Conservation (phyloP, 2,113 vertebrate genomes). For the Anolis carolinensis region DNA sequence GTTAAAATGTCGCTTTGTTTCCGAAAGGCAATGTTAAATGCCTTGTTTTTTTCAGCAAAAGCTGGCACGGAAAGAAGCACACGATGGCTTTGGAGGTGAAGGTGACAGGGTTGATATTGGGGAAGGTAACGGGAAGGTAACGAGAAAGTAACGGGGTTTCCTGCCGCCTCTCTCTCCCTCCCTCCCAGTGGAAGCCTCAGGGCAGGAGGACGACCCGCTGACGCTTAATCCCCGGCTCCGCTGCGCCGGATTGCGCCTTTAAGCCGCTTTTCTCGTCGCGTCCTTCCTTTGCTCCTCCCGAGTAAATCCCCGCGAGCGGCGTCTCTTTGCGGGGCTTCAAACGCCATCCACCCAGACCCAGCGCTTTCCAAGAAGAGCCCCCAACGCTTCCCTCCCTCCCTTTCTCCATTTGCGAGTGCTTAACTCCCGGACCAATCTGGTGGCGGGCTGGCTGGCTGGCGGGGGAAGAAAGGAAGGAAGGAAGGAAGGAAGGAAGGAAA, state of each 20-base stretch:
- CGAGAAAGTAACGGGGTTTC: no score
- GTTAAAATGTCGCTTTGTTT: no score
- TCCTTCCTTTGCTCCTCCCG: background rate
- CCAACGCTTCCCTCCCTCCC: background rate
- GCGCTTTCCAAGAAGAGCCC: background rate
- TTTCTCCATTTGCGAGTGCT: conserved; percentile 1
- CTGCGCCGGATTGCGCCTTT: background rate
- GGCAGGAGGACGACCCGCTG: background rate
- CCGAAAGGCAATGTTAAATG: no score
- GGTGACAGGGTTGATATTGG: no score
- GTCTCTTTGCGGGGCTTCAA: background rate
- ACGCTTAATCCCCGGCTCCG: background rate
- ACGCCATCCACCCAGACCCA: conserved; percentile 27
- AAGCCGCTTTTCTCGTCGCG: background rate
- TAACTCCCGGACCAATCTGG: conserved; percentile 7
- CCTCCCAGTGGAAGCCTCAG: no score
- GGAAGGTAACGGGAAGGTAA: no score
- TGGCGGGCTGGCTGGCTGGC: background rate
- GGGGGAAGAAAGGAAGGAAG: background rate
- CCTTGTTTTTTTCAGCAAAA: no score
- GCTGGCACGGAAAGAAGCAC: no score
- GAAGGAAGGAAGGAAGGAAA: background rate
- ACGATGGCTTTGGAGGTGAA: no score
- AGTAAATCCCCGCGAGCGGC: background rate
- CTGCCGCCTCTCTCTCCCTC: no score